Conservation (phyloP, 2,113 vertebrate species). For the Hyperopisus bebe region DNA sequence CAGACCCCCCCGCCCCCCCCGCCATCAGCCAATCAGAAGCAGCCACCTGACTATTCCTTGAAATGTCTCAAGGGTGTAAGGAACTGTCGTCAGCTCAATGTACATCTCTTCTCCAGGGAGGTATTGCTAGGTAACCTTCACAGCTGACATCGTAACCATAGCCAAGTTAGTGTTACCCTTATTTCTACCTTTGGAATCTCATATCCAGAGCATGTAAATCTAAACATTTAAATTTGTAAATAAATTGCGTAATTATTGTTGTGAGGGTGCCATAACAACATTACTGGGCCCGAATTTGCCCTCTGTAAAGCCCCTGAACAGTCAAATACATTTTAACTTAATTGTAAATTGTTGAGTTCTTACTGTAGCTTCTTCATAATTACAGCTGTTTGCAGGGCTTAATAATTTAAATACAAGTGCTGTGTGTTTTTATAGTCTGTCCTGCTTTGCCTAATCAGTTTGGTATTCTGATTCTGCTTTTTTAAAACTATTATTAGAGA, state of each 20-base stretch:
- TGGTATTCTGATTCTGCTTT: neutral
- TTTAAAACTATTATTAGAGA: neutral
- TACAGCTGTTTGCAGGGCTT: neutral
- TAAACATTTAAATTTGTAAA: neutral
- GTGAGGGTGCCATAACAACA: neutral
- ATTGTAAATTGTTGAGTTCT: neutral
- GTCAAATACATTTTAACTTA: neutral
- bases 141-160: neutral
- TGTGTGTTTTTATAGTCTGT: neutral
- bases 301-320: neutral
- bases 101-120: neutral
- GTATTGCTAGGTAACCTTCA: neutral
- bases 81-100: neutral
- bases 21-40: neutral
- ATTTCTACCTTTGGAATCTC: neutral
- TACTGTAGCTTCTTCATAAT: neutral
- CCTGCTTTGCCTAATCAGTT: neutral
- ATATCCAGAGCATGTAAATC: neutral
- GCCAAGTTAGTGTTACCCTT: neutral
- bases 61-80: neutral
- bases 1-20: neutral
- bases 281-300: neutral
- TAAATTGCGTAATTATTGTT: neutral
- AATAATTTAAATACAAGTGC: neutral
- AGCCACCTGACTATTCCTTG: neutral